These are phyloP conservation scores for Lycia hirtaria DNA, from an alignment of 2,888 invertebrate genomes.

Conservation along the genomic window DNA sequence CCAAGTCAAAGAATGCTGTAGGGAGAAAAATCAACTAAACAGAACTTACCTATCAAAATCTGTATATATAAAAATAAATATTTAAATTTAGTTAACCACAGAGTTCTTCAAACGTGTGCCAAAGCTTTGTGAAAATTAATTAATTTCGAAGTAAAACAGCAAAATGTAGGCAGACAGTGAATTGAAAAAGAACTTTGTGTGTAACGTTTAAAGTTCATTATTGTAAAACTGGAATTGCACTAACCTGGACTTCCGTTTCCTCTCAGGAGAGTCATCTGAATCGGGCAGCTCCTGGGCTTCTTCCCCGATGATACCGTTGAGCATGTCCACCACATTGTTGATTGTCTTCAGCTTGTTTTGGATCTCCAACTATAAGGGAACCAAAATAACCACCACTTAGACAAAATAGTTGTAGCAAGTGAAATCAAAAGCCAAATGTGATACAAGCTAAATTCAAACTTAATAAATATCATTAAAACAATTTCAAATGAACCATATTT, in stretches of 20 bases:
- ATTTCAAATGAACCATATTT: conserved; percentile 8
- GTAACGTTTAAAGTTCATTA: conserved; percentile 24
- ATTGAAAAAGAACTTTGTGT: conserved; percentile 36
- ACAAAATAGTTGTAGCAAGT: no score
- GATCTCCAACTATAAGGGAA: conserved; percentile 87
- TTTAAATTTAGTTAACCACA: conserved; percentile 23
- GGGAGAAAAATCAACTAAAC: conserved; percentile 46
- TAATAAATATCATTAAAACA: no score
- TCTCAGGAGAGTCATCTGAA: conserved; percentile 60
- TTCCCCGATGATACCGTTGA: conserved; percentile 93
- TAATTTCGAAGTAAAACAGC: not conserved
- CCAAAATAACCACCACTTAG: conserved; percentile 36
- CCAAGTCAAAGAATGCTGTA: conserved; percentile 55
- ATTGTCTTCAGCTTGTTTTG: conserved; percentile 93
- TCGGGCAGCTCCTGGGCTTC: conserved; percentile 71
- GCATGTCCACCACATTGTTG: conserved; percentile 94
- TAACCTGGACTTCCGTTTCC: conserved; percentile 79
- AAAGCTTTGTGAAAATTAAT: conserved; percentile 14
- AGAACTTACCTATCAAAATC: conserved; percentile 31
- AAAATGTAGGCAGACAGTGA: not conserved
- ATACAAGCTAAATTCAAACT: no score
- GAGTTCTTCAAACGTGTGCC: conserved; percentile 14
- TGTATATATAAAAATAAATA: conserved; percentile 6
- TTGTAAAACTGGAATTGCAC: conserved; percentile 5
- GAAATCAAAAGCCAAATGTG: no score